phyloP scores from a whole-genome alignment of 2,888 invertebrate species.

The Merodon equestris region DNA sequence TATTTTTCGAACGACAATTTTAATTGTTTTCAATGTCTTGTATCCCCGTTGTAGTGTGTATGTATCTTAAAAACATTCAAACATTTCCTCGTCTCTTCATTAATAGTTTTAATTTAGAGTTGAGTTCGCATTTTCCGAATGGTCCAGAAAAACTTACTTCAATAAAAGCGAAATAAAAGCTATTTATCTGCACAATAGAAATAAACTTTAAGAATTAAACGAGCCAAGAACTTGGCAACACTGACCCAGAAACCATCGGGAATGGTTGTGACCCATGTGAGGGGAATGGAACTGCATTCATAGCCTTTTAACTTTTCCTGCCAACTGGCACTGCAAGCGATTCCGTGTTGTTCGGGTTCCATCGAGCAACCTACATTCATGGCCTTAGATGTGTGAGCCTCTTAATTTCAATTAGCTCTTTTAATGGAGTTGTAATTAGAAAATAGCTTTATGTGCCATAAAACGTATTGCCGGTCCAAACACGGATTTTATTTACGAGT shows the following conservation, averaged over 20 bases:
- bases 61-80: too few species aligned
- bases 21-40: slow-evolving; percentile 11
- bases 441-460: slow-evolving; percentile 68
- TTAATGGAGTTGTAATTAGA: slow-evolving; percentile 70
- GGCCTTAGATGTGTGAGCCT: slow-evolving; percentile 54
- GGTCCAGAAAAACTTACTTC: too few species aligned
- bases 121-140: too few species aligned
- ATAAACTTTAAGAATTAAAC: slow-evolving; percentile 10
- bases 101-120: too few species aligned
- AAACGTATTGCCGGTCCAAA: slow-evolving; percentile 54
- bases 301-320: slow-evolving; percentile 45
- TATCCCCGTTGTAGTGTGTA: too few species aligned
- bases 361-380: slow-evolving; percentile 15
- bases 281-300: slow-evolving; percentile 47
- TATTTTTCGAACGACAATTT: slow-evolving; percentile 6
- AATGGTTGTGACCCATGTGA: background rate
- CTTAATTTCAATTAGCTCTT: slow-evolving; percentile 70
- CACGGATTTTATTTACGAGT: slow-evolving; percentile 52
- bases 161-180: slow-evolving; percentile 16
- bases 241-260: slow-evolving; percentile 14
- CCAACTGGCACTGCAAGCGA: slow-evolving; percentile 52
- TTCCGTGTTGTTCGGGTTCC: slow-evolving; percentile 48
- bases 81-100: too few species aligned
- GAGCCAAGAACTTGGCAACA: slow-evolving; percentile 46
- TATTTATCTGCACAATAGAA: slow-evolving; percentile 4